Conservation (phyloP, 2,113 vertebrate species). For the Tauraco erythrolophus region DNA sequence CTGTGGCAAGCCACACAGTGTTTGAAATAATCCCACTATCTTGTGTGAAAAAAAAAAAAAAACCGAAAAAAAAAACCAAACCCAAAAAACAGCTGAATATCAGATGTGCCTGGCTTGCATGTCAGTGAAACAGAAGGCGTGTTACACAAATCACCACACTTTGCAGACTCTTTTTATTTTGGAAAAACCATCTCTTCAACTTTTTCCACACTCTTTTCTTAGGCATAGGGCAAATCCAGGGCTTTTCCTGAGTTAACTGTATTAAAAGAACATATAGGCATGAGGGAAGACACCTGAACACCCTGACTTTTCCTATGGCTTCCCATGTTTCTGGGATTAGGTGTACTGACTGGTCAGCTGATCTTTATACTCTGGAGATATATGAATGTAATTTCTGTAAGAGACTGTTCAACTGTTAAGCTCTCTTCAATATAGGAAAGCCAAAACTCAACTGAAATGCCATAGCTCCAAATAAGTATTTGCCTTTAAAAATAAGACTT, state of each 20-base stretch:
- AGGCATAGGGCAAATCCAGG: not conserved
- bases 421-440: not conserved
- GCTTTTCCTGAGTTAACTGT: not conserved
- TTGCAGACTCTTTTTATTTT: constrained; percentile 12
- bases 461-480: not conserved
- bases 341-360: not conserved
- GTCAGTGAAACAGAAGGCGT: constrained; percentile 36
- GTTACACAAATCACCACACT: constrained; percentile 16
- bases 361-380: not conserved
- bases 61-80: too few relatives aligned
- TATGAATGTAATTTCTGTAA: not conserved
- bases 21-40: constrained; percentile 53
- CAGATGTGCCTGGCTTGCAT: constrained; percentile 53
- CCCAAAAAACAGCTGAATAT: constrained; percentile 46
- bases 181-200: not conserved
- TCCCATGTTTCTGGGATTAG: not conserved
- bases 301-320: not conserved
- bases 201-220: not conserved
- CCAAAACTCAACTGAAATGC: not conserved
- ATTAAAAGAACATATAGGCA: not conserved
- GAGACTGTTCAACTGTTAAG: not conserved
- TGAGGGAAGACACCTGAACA: not conserved
- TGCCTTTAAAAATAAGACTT: not conserved
- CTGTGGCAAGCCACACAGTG: constrained; percentile 3
- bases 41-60: not conserved